phyloP scores from a whole-genome alignment of 2,797 vertebrate species.

The Echeneis naucrates region DNA sequence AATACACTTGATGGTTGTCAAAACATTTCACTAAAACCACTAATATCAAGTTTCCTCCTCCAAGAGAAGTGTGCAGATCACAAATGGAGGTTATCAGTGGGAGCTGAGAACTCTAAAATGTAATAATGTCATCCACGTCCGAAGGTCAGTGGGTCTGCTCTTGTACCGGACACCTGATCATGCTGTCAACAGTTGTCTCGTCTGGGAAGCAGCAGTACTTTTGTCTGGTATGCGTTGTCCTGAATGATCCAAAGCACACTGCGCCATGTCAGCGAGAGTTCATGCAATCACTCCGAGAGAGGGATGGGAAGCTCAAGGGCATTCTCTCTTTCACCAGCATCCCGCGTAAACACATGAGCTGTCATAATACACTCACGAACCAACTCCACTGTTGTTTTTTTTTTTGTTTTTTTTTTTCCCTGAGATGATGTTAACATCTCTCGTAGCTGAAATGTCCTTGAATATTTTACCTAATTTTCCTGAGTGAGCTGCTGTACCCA shows the following conservation, averaged over 20 bases:
- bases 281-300: conserved; percentile 26
- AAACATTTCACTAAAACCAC: not conserved
- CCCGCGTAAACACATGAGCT: conserved; percentile 27
- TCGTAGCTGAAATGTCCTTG: conserved; percentile 3
- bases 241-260: conserved; percentile 24
- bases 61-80: not conserved
- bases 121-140: not conserved
- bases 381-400: conserved; percentile 6
- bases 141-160: conserved; percentile 5
- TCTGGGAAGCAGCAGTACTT: conserved; percentile 28
- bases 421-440: conserved; percentile 7
- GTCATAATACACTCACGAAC: conserved; percentile 52
- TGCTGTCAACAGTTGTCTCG: conserved; percentile 32
- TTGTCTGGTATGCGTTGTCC: conserved; percentile 11
- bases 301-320: conserved; percentile 44
- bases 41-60: not conserved
- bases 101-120: not conserved
- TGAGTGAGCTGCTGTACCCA: conserved; percentile 6
- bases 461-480: conserved; percentile 15
- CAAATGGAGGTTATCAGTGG: not conserved
- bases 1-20: not conserved
- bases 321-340: conserved; percentile 33
- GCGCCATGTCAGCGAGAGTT: conserved; percentile 47
- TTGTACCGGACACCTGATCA: conserved; percentile 11
- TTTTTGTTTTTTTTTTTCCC: conserved; percentile 29